Base-by-base conservation (phyloP, 2,113 vertebrate species). In the Hypomesus transpacificus region DNA sequence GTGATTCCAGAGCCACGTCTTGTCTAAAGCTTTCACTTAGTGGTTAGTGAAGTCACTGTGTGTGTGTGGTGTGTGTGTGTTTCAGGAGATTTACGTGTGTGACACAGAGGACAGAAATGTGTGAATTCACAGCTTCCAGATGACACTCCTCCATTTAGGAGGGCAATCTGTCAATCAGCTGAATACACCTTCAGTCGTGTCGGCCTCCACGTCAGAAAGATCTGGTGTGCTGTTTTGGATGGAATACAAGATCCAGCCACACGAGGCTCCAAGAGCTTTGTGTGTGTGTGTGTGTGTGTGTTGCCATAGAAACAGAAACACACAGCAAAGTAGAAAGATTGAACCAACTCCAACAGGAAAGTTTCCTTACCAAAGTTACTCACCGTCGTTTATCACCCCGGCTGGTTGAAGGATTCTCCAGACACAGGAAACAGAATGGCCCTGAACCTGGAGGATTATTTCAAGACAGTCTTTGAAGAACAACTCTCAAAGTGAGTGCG, bases 401-500 rank as follows among this genome's bases (percentile, higher is more conserved):
- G n/a, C 16, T 18, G n/a, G 16, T 20, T 50, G 7, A 67, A 3
- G 39, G 24, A 16, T 3, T 14, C 68, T 14, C 54, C 56, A 59
- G 24, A 62, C 13, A 16, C n/a, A 51, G 21, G 20, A 1, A 20
- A 87, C 86, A 66, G 1, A 22, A 87, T 87, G 89, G 69, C 80
- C 57, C 22, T 75, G 1, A 21, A 76, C 6, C n/a, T 87, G 74
- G 81, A 88, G 73, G 72, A 89, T 3, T 70, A 51, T 16, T 71
- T 89, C 58, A 21, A 6, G 1, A 65, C 0, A 1, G 75, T 71
- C 22, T 72, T 81, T 4, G 75, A 39, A 57, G 86, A 91, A 68
- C 87, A 82, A 22, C 64, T 87, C 50, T 56, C 1, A 65, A 58
- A 28, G 90, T 90, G 86, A 78, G 68, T 74, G 31, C 3, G 4